These are phyloP conservation scores for Medauroidea extradentata DNA, from an alignment of 1,140 invertebrate species.

Conservation along the genomic window DNA sequence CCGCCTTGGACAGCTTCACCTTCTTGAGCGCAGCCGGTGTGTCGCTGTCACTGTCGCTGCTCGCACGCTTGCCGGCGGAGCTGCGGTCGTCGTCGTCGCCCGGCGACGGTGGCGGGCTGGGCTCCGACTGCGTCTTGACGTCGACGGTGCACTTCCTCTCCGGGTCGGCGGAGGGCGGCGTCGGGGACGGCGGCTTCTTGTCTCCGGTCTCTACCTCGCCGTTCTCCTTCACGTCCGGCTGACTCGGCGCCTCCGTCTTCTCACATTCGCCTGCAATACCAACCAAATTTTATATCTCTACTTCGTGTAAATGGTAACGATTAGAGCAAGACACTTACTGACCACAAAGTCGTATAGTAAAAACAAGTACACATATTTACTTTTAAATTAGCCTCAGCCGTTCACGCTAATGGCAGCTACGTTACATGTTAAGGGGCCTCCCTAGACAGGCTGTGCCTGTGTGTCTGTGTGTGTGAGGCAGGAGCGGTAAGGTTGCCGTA, in stretches of 20 bases:
- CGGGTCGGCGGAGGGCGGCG: constrained; percentile 4
- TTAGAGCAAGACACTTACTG: too few species aligned
- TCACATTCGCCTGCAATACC: too few species aligned
- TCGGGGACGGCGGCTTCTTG: background rate
- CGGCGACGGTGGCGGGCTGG: background rate
- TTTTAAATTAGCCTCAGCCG: too few species aligned
- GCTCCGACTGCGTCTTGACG: background rate
- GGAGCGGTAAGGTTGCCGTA: too few species aligned
- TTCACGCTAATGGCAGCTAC: too few species aligned
- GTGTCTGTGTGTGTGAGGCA: too few species aligned
- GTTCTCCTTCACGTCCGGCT: background rate
- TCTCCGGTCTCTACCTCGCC: background rate
- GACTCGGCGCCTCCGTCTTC: background rate
- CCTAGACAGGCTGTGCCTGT: too few species aligned
- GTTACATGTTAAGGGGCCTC: too few species aligned
- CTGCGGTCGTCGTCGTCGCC: background rate
- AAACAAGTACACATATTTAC: too few species aligned
- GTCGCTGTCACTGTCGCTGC: constrained; percentile 27
- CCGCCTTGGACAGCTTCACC: constrained; percentile 30
- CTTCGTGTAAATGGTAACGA: too few species aligned
- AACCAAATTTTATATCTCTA: too few species aligned
- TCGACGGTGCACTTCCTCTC: background rate
- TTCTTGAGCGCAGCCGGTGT: constrained; percentile 34
- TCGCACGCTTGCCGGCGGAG: background rate
- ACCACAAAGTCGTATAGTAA: too few species aligned